Percentiles rank a stretch among this genome's conserved stretches.
phyloP scores from a whole-genome alignment of 2,888 invertebrate genomes.

The Drosophila diplacantha region DNA sequence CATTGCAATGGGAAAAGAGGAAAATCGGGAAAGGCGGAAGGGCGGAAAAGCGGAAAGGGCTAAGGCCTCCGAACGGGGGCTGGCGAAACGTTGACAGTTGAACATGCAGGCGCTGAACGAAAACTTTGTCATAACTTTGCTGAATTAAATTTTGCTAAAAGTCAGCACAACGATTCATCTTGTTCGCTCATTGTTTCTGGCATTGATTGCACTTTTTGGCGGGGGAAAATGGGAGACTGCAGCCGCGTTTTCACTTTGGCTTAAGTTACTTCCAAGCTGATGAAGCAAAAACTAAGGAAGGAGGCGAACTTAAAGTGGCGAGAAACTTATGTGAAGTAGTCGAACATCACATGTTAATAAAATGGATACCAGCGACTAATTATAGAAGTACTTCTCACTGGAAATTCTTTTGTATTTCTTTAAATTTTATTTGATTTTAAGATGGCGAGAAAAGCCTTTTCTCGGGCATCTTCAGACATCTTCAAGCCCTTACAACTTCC shows the following conservation, averaged over 20 bases:
- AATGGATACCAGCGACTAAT: too few relatives aligned
- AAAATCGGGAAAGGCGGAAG: conserved; percentile 6
- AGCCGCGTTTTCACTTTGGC: conserved; percentile 22
- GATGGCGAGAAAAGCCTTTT: neutral
- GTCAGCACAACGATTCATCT: conserved; percentile 57
- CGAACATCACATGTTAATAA: conserved; percentile 7
- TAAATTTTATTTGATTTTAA: too few relatives aligned
- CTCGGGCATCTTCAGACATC: neutral
- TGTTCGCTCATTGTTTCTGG: conserved; percentile 37
- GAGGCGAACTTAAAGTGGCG: conserved; percentile 13
- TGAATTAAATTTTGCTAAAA: conserved; percentile 64
- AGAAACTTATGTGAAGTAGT: conserved; percentile 3
- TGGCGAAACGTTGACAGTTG: conserved; percentile 56
- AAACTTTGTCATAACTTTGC: conserved; percentile 69
- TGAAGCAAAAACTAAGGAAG: conserved; percentile 21
- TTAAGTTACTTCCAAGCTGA: conserved; percentile 25
- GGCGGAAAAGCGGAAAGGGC: neutral
- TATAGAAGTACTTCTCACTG: neutral
- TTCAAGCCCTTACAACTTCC: conserved; percentile 11
- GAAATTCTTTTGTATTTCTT: neutral
- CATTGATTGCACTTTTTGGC: conserved; percentile 42
- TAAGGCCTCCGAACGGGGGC: neutral
- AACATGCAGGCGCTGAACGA: conserved; percentile 64
- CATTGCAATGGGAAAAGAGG: conserved; percentile 27
- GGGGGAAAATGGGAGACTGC: neutral